phyloP scores from a whole-genome alignment of 1,140 invertebrate genomes.

The Drosophila mayri region DNA sequence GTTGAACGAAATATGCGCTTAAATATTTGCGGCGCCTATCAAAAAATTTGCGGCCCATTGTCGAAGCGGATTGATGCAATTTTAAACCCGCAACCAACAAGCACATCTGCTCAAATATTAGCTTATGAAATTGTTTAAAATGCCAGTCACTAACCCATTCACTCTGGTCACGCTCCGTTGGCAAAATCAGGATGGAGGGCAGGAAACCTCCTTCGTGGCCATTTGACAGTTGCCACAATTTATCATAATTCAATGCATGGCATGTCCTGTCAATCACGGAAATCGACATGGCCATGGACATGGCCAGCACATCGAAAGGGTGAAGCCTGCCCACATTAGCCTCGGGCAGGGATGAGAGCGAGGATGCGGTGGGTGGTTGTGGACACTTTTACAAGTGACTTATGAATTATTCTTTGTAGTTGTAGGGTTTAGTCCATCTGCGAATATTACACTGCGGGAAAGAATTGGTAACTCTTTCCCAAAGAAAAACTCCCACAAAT shows the following conservation, averaged over 20 bases:
- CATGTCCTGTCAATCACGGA: conserved; percentile 77
- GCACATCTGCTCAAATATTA: conserved; percentile 80
- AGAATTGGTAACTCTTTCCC: too few species aligned
- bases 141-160: conserved; percentile 62
- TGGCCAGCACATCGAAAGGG: conserved; percentile 49
- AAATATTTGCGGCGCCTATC: conserved; percentile 57
- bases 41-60: conserved; percentile 72
- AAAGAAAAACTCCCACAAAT: too few species aligned
- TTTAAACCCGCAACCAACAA: conserved; percentile 62
- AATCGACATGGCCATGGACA: conserved; percentile 41
- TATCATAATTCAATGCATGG: conserved; percentile 84
- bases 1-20: conserved; percentile 59
- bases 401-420: conserved; percentile 76
- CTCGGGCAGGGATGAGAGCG: conserved; percentile 1
- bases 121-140: conserved; percentile 80
- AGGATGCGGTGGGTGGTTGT: conserved; percentile 15
- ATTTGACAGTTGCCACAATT: conserved; percentile 83
- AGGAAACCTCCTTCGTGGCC: conserved; percentile 47
- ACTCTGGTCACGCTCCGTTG: conserved; percentile 62
- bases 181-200: conserved; percentile 8
- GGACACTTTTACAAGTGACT: conserved; percentile 80
- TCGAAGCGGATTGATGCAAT: conserved; percentile 58
- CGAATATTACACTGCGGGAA: conserved; percentile 6
- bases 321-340: conserved; percentile 65
- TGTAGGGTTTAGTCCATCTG: conserved; percentile 18